phyloP scores from a whole-genome alignment of 2,888 invertebrate genomes.

The Hylaea fasciaria region DNA sequence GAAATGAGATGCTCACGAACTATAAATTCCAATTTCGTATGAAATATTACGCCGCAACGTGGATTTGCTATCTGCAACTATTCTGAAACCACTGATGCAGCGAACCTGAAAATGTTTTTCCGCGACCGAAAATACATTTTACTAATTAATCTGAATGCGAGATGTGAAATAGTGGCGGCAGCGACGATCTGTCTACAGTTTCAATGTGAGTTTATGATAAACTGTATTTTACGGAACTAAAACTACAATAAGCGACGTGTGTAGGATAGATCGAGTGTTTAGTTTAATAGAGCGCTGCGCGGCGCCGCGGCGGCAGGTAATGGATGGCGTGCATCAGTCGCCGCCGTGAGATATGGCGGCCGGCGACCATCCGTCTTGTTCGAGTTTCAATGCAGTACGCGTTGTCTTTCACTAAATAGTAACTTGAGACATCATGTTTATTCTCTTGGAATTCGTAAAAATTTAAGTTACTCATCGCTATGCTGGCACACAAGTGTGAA shows the following conservation, averaged over 20 bases:
- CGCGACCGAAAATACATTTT: too few species aligned
- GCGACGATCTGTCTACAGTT: conserved; percentile 7
- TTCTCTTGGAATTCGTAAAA: too few species aligned
- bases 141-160: too few species aligned
- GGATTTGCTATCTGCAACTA: conserved; percentile 5
- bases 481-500: too few species aligned
- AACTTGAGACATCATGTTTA: not conserved
- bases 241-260: too few species aligned
- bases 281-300: conserved; percentile 32
- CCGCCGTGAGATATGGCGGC: conserved; percentile 32
- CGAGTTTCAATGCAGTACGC: conserved; percentile 20
- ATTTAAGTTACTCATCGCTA: too few species aligned
- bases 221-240: not conserved
- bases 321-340: conserved; percentile 35
- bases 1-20: conserved; percentile 8
- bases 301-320: conserved; percentile 32
- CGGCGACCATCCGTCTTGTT: conserved; percentile 20
- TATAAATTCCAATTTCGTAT: conserved; percentile 18
- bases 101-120: conserved; percentile 1
- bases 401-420: conserved; percentile 29
- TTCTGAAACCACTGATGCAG: not conserved
- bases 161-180: too few species aligned
- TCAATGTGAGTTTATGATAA: not conserved
- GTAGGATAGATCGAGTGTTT: conserved; percentile 31
- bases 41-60: conserved; percentile 13